Evolutionary conservation across 2,113 vertebrate genomes (phyloP), one percentile per base, ranked within the genome.

Genomic region (Passer domesticus): DNA sequence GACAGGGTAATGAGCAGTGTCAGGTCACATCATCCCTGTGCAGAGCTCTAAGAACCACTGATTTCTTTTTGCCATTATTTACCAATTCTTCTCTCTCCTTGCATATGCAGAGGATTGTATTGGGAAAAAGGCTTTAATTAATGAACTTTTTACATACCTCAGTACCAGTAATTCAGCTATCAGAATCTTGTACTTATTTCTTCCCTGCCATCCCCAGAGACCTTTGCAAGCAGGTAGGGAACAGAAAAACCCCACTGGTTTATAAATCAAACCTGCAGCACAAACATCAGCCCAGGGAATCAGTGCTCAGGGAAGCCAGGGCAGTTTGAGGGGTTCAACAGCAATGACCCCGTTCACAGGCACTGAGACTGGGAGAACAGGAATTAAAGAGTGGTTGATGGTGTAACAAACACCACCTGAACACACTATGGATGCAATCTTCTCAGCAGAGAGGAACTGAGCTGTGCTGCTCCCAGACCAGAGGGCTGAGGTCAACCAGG

Each of bases 1-100:
- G 72, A 28, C 0, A 4, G 31, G 19, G 21, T 37, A 37, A 41
- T 0, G 1, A 5, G 1, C 5, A 44, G 20, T 1, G 31, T 2
- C 9, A 23, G 55, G 31, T 15, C 9, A 0, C 25, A 7, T 7
- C 50, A 47, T 7, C 64, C 22, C 11, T 33, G 33, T 4, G 1
- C 24, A 66, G 53, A 55, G 28, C 33, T 63, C 2, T 3, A 41
- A 31, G 35, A 89, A 33, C 2, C 52, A 49, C 21, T 23, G 6
- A 43, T 31, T 60, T 64, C 6, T 20, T 58, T 35, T 73, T 79
- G 20, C 11, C 37, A 5, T 37, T 82, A 44, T 76, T 53, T 62
- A 44, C 24, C 8, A 13, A 0, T 10, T 24, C 35, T 15, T 7
- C 44, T 20, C 21, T 28, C 27, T 55, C 9, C 11, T 88, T 35